phyloP scores from a whole-genome alignment of 2,113 vertebrate species.

The Noturus placidus region DNA sequence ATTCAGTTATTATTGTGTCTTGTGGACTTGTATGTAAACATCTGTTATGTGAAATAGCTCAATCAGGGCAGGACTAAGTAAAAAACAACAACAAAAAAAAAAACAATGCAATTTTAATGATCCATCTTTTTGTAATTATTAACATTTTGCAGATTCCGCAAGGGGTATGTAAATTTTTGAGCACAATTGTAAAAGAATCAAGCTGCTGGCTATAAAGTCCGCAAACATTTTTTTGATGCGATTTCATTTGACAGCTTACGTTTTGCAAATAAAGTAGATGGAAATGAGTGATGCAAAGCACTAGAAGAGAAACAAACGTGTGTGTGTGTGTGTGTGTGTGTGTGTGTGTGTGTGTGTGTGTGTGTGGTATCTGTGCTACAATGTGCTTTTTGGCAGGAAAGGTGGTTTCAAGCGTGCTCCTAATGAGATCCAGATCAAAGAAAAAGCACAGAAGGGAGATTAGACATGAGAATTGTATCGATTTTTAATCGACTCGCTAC shows the following conservation, averaged over 20 bases:
- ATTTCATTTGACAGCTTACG: background rate
- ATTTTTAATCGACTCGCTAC: slow-evolving; percentile 61
- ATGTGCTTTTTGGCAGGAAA: slow-evolving; percentile 49
- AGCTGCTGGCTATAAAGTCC: background rate
- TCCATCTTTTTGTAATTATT: too few relatives aligned
- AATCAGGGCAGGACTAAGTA: too few relatives aligned
- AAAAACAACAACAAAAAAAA: too few relatives aligned
- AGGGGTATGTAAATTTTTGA: too few relatives aligned
- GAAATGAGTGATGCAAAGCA: background rate
- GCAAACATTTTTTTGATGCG: background rate
- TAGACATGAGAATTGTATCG: slow-evolving; percentile 62
- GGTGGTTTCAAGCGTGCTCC: slow-evolving; percentile 46
- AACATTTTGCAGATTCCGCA: too few relatives aligned
- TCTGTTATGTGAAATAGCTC: too few relatives aligned
- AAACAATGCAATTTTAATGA: too few relatives aligned
- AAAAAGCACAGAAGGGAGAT: slow-evolving; percentile 51
- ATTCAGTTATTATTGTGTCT: too few relatives aligned
- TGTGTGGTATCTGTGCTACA: slow-evolving; percentile 19
- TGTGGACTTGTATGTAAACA: too few relatives aligned
- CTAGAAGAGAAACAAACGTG: background rate
- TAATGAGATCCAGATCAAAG: slow-evolving; percentile 61
- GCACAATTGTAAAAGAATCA: background rate
- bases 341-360: slow-evolving; percentile 9
- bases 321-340: slow-evolving; percentile 8
- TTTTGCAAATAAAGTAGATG: background rate